Evolutionary conservation across 2,797 vertebrate species (phyloP).

Genomic region (Momotus momota): DNA sequence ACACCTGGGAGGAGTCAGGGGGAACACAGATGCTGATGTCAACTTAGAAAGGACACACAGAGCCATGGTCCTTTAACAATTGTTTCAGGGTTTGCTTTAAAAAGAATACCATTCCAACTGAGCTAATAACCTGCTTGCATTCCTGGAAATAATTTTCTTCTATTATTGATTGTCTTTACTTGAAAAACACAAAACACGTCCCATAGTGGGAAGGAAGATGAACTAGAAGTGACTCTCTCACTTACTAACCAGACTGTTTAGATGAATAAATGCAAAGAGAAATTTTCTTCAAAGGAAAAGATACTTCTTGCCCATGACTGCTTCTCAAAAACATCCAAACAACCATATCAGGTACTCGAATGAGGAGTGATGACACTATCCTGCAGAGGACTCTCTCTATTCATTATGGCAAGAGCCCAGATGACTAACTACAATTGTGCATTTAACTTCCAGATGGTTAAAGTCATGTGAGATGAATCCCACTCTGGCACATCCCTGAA

Average conservation of each 20-base stretch:
- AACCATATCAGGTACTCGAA: not conserved
- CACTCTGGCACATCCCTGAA: not conserved
- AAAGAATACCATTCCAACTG: not conserved
- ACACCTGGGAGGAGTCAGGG: not conserved
- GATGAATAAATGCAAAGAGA: not conserved
- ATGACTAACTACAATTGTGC: not conserved
- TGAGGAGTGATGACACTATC: not conserved
- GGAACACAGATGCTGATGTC: not conserved
- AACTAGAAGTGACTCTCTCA: not conserved
- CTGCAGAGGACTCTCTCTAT: not conserved
- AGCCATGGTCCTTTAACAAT: not conserved
- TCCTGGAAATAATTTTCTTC: not conserved
- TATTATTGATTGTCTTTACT: not conserved
- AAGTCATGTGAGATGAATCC: not conserved
- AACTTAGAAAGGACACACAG: not conserved
- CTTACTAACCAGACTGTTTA: not conserved
- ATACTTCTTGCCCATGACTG: not conserved
- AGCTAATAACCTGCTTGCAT: not conserved
- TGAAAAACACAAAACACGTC: not conserved
- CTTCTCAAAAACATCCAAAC: not conserved
- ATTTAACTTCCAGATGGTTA: not conserved
- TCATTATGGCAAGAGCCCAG: not conserved
- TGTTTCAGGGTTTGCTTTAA: not conserved
- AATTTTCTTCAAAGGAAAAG: not conserved
- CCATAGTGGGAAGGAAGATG: not conserved